phyloP scores from a whole-genome alignment of 2,113 vertebrate genomes.

The Raja brachyura region DNA sequence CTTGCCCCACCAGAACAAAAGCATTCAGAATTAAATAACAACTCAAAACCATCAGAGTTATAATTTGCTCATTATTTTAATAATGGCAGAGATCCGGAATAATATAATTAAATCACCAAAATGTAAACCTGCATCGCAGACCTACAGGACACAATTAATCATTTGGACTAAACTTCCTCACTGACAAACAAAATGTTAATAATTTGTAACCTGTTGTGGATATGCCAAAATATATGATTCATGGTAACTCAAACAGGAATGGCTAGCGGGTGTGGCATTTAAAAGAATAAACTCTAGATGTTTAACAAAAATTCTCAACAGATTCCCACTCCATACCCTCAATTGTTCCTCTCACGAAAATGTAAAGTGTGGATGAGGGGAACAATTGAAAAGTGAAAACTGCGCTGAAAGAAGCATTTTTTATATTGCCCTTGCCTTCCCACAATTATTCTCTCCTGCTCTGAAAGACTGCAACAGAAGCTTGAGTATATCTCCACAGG shows the following conservation, averaged over 20 bases:
- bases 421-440: background rate
- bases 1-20: background rate
- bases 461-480: background rate
- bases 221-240: background rate
- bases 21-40: background rate
- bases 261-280: background rate
- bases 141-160: background rate
- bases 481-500: background rate
- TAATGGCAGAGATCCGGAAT: background rate
- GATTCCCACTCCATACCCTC: background rate
- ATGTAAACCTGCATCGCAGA: background rate
- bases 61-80: constrained; percentile 21
- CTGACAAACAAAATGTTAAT: background rate
- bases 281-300: background rate
- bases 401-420: background rate
- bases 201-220: constrained; percentile 9
- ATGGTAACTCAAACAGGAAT: background rate
- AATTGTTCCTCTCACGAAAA: background rate
- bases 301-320: background rate
- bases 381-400: background rate
- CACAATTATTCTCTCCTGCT: background rate
- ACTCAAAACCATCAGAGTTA: background rate
- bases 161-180: background rate
- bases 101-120: constrained; percentile 18
- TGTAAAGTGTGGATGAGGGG: background rate